Evolutionary conservation across 1,140 invertebrate species (phyloP), one percentile per base, ranked within the genome.

Genomic region (Macrocentrus cingulum): DNA sequence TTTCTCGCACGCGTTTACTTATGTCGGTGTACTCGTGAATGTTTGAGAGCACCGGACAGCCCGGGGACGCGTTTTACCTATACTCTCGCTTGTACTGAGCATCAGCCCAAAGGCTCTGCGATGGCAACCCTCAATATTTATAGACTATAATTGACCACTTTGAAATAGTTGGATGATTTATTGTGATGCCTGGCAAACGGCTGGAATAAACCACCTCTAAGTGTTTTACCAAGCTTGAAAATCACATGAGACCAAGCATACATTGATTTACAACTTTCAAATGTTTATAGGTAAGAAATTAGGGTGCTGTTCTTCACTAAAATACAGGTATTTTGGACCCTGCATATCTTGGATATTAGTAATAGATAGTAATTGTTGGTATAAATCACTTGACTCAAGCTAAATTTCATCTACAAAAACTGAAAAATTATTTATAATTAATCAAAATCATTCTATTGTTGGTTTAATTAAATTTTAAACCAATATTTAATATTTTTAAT

Each of bases 101-200:
- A 46, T 7, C 7, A 19, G 8, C 44, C 18, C 4, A 6, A n/a
- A 3, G 44, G 9, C 16, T 46, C 7, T 20, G 22, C 48, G 41
- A 39, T 32, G 39, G 25, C 7, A 57, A 53, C 49, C 32, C 52
- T 57, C 48, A 50, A 58, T 62, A 62, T 62, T 62, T 62, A 62
- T 62, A 58, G 60, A 34, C 56, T 39, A 62, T 62, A 62, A 62
- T 62, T 62, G 60, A 62, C 51, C 60, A 59, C 60, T 55, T 41
- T 59, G 52, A 41, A 54, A n/a, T n/a, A 54, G 15, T 39, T 59
- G 49, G 51, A 48, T 50, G 50, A 59, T 57, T 62, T 60, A 60
- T 60, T 25, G 52, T 25, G 45, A 23, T 55, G 41, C 39, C 46
- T 46, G 15, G 44, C 2, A 8, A n/a, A 23, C 25, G 41, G 23